These are phyloP conservation scores for Platycercus adscitus DNA, from an alignment of 2,113 vertebrate genomes.

Conservation along the genomic window DNA sequence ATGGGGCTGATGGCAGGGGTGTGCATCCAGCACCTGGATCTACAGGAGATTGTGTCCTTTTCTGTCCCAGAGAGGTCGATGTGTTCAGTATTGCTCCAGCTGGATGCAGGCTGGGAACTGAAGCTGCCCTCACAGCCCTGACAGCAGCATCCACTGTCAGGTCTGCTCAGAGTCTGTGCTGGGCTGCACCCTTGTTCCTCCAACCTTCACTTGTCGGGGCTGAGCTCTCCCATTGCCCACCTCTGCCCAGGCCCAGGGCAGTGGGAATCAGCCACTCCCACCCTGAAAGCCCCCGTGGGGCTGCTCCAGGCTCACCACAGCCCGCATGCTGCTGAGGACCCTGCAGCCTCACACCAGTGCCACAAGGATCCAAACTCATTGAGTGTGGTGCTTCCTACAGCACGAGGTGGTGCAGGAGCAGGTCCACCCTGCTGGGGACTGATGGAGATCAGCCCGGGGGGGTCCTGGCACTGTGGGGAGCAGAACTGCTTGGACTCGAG, in stretches of 20 bases:
- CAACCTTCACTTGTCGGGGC: neutral
- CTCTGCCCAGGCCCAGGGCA: neutral
- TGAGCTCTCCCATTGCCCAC: neutral
- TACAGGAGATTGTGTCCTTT: neutral
- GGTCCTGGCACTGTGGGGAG: neutral
- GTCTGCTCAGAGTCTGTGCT: neutral
- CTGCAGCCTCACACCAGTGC: neutral
- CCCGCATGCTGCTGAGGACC: accelerated
- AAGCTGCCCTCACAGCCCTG: neutral
- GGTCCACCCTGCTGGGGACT: neutral
- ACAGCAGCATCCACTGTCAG: neutral
- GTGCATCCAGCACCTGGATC: neutral
- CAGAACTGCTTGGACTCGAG: accelerated
- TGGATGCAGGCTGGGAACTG: neutral
- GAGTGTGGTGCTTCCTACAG: neutral
- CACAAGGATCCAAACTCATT: accelerated
- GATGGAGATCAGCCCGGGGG: neutral
- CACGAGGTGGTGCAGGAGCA: neutral
- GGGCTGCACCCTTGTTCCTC: neutral
- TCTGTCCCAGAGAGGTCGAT: accelerated
- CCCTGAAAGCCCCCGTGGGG: neutral
- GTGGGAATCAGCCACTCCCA: neutral
- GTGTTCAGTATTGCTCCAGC: neutral
- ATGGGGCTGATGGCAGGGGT: accelerated
- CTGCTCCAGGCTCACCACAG: neutral